These are phyloP conservation scores for Vandiemenella viatica DNA, from an alignment of 2,888 invertebrate genomes.

Conservation along the genomic window DNA sequence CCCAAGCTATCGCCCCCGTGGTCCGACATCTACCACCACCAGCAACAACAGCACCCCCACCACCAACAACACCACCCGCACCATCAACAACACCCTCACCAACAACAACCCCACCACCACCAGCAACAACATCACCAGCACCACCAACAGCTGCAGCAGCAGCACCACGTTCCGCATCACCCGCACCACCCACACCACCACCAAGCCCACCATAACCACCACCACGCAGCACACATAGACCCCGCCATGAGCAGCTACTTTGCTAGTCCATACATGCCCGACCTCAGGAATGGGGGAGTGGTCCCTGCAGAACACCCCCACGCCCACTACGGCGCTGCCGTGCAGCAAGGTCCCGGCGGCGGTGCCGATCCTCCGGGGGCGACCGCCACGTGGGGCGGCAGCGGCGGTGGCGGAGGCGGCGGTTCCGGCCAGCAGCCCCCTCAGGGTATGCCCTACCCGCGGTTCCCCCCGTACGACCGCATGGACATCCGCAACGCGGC, in stretches of 20 bases:
- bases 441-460: slow-evolving; percentile 72
- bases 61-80: too few relatives aligned
- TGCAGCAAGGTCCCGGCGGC: slow-evolving; percentile 36
- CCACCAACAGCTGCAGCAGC: too few relatives aligned
- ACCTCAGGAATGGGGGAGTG: slow-evolving; percentile 68
- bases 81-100: too few relatives aligned
- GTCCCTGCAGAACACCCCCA: slow-evolving; percentile 66
- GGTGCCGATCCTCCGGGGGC: slow-evolving; percentile 37
- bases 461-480: slow-evolving; percentile 87
- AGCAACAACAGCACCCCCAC: neutral
- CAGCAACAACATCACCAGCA: too few relatives aligned
- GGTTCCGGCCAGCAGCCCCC: slow-evolving; percentile 56
- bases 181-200: too few relatives aligned
- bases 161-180: too few relatives aligned
- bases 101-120: too few relatives aligned
- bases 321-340: slow-evolving; percentile 79
- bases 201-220: too few relatives aligned
- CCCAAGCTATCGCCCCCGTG: neutral
- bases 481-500: slow-evolving; percentile 62
- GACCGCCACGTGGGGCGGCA: slow-evolving; percentile 40
- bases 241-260: slow-evolving; percentile 74
- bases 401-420: slow-evolving; percentile 41
- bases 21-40: neutral
- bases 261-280: slow-evolving; percentile 85
- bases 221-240: too few relatives aligned